Evolutionary conservation across 2,888 invertebrate genomes (phyloP).

Genomic region (Euzophera pinguis): DNA sequence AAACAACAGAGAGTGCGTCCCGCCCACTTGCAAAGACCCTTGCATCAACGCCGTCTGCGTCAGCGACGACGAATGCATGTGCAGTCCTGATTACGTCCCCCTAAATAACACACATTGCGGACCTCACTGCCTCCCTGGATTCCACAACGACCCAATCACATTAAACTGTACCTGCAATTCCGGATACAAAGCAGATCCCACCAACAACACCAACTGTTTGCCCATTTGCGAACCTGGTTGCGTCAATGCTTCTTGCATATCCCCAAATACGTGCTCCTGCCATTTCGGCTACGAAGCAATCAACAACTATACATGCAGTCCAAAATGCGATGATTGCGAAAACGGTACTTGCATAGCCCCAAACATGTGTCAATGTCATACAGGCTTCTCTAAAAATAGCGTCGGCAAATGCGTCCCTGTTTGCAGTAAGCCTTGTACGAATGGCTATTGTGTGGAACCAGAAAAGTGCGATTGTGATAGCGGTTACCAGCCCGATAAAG

Average conservation of each 20-base stretch:
- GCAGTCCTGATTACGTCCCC: slow-evolving; percentile 5
- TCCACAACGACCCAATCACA: slow-evolving; percentile 3
- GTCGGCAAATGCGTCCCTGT: slow-evolving; percentile 20
- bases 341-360: slow-evolving; percentile 56
- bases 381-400: slow-evolving; percentile 42
- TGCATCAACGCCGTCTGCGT: slow-evolving; percentile 38
- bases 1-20: slow-evolving; percentile 7
- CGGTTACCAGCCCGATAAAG: slow-evolving; percentile 12
- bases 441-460: slow-evolving; percentile 27
- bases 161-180: slow-evolving; percentile 5
- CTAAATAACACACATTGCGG: slow-evolving; percentile 20
- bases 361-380: slow-evolving; percentile 51
- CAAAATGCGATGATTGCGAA: slow-evolving; percentile 34
- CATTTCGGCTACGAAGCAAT: slow-evolving; percentile 29
- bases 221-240: slow-evolving; percentile 40
- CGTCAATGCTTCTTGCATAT: slow-evolving; percentile 40
- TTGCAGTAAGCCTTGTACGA: slow-evolving; percentile 46
- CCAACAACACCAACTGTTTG: slow-evolving; percentile 22
- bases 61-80: slow-evolving; percentile 15
- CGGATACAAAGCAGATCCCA: slow-evolving; percentile 1
- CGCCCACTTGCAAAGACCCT: slow-evolving; percentile 37
- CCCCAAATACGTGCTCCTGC: slow-evolving; percentile 51
- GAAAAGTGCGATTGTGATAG: slow-evolving; percentile 4
- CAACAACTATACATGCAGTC: slow-evolving; percentile 23
- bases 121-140: slow-evolving; percentile 14